Conservation (phyloP, 2,797 vertebrate species). For the Euphonia xanthogaster region DNA sequence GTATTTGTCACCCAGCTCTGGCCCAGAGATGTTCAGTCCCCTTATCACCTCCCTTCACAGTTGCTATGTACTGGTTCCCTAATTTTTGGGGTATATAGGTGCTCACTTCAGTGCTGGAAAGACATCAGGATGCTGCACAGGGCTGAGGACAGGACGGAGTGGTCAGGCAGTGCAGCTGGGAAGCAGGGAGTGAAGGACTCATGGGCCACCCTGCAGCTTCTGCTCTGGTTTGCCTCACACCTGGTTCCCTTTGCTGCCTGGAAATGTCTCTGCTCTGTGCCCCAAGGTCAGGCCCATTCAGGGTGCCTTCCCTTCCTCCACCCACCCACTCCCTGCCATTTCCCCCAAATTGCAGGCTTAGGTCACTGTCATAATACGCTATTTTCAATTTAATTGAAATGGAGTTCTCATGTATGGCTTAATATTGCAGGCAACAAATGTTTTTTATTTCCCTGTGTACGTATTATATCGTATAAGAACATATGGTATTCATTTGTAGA, state of each 20-base stretch:
- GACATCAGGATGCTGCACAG: accelerated
- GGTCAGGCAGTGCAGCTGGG: not conserved
- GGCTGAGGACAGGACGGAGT: not conserved
- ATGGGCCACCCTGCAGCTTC: accelerated
- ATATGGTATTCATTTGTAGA: not conserved
- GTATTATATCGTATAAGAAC: not conserved
- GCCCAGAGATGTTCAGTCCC: not conserved
- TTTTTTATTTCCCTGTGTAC: not conserved
- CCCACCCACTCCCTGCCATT: not conserved
- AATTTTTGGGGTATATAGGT: not conserved
- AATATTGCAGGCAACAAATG: not conserved
- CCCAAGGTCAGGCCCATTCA: not conserved
- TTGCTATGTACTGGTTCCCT: not conserved
- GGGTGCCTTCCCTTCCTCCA: not conserved
- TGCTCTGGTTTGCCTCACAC: not conserved
- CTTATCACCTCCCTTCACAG: not conserved
- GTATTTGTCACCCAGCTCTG: not conserved
- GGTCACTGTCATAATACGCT: not conserved
- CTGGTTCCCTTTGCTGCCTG: not conserved
- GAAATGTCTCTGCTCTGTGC: not conserved
- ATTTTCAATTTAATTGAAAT: not conserved
- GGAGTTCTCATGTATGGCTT: not conserved
- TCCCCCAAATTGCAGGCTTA: not conserved
- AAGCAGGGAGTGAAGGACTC: not conserved
- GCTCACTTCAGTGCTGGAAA: not conserved